Conservation (phyloP, 2,113 vertebrate genomes). For the Gracilinanus agilis region DNA sequence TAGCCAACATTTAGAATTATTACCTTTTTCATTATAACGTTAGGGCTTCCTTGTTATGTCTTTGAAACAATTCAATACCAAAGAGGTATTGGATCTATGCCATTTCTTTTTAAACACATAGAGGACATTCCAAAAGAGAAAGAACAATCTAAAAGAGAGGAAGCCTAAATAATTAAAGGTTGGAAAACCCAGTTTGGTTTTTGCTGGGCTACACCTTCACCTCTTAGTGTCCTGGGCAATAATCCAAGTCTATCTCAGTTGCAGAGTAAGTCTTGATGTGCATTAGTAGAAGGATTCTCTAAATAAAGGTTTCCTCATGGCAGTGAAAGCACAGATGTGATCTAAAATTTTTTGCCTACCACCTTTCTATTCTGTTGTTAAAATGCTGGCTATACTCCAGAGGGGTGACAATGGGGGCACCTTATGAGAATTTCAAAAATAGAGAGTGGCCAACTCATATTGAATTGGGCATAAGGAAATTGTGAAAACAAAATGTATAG, state of each 20-base stretch:
- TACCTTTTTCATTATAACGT: too few relatives aligned
- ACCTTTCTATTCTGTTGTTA: not conserved
- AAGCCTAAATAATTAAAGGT: too few relatives aligned
- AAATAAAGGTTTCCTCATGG: not conserved
- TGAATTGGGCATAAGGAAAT: not conserved
- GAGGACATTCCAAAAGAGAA: too few relatives aligned
- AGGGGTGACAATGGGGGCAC: constrained; percentile 2
- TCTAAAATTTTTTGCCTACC: not conserved
- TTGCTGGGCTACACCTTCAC: not conserved
- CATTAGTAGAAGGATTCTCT: not conserved
- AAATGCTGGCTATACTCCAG: not conserved
- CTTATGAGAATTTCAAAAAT: not conserved
- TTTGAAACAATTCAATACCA: too few relatives aligned
- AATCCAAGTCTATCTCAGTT: not conserved
- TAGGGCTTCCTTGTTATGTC: too few relatives aligned
- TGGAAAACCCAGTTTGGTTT: too few relatives aligned
- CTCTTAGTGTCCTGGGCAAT: not conserved
- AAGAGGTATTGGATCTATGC: too few relatives aligned
- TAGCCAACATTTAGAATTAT: too few relatives aligned
- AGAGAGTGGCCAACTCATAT: not conserved
- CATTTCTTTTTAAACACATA: too few relatives aligned
- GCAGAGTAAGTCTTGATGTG: not conserved
- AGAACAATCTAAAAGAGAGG: too few relatives aligned
- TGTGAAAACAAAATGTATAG: not conserved
- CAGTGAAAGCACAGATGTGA: not conserved